These are phyloP conservation scores for Herminia tarsipennalis DNA, from an alignment of 2,888 invertebrate genomes.

Conservation along the genomic window DNA sequence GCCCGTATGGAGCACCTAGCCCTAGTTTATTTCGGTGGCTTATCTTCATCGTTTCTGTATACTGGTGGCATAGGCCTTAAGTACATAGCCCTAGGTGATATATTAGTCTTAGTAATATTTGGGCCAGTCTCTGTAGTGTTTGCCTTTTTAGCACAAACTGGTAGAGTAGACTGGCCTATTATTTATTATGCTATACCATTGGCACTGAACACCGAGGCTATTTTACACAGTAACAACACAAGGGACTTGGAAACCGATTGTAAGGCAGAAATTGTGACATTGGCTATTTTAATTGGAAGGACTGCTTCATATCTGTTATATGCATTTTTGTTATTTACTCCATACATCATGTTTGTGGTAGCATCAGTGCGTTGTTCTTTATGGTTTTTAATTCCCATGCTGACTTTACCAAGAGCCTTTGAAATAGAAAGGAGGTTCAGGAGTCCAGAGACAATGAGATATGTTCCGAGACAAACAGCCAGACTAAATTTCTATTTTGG, in stretches of 20 bases:
- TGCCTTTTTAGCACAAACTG: constrained; percentile 97
- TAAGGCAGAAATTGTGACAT: constrained; percentile 96
- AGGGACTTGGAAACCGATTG: constrained; percentile 95
- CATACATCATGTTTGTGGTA: constrained; percentile 95
- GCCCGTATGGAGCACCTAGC: constrained; percentile 98
- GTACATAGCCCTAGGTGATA: constrained; percentile 97
- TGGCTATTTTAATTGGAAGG: constrained; percentile 97
- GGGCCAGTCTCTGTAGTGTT: constrained; percentile 97
- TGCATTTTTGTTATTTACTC: constrained; percentile 94
- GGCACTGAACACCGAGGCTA: constrained; percentile 97
- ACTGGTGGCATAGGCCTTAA: constrained; percentile 98
- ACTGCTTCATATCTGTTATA: constrained; percentile 96
- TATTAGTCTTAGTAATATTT: constrained; percentile 95
- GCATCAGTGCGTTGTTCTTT: constrained; percentile 93
- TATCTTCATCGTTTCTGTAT: constrained; percentile 98
- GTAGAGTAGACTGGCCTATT: constrained; percentile 95
- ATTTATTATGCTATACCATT: constrained; percentile 97
- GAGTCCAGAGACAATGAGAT: constrained; percentile 90
- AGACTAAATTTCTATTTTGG: constrained; percentile 96
- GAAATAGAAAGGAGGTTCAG: constrained; percentile 95
- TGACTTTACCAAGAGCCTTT: constrained; percentile 95
- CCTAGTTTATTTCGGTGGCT: constrained; percentile 96
- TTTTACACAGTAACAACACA: constrained; percentile 97
- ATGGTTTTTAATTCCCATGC: constrained; percentile 95
- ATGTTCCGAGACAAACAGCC: constrained; percentile 95